Conservation (phyloP, 2,113 vertebrate genomes). For the Ia io region DNA sequence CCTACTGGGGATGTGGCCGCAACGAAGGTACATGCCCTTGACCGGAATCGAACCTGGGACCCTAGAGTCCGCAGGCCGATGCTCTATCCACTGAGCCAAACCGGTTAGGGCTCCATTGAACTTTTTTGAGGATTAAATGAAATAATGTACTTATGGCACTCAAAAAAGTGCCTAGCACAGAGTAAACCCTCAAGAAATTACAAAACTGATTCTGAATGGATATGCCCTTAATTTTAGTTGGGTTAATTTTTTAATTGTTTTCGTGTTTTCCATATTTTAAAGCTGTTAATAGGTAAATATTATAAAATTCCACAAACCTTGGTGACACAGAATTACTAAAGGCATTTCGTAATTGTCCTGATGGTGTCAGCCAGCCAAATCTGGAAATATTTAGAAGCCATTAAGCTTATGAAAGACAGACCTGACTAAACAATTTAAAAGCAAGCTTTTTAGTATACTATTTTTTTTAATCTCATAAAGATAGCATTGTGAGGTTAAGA, state of each 20-base stretch:
- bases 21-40: too few relatives aligned
- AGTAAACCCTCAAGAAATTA: background rate
- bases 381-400: slow-evolving; percentile 51
- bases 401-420: slow-evolving; percentile 9
- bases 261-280: background rate
- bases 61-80: too few relatives aligned
- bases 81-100: too few relatives aligned
- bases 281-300: background rate
- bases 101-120: too few relatives aligned
- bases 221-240: background rate
- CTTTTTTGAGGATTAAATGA: background rate
- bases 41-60: too few relatives aligned
- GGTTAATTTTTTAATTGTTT: slow-evolving; percentile 29
- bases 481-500: slow-evolving; percentile 24
- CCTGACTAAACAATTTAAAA: slow-evolving; percentile 29
- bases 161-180: background rate
- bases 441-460: background rate
- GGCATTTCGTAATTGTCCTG: slow-evolving; percentile 22
- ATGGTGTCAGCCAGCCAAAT: slow-evolving; percentile 20
- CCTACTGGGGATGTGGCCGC: too few relatives aligned
- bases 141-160: background rate
- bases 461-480: background rate
- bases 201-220: background rate
- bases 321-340: background rate
- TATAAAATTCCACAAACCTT: slow-evolving; percentile 31